Conservation (phyloP, 2,888 invertebrate species). For the Chironomus tentans region DNA sequence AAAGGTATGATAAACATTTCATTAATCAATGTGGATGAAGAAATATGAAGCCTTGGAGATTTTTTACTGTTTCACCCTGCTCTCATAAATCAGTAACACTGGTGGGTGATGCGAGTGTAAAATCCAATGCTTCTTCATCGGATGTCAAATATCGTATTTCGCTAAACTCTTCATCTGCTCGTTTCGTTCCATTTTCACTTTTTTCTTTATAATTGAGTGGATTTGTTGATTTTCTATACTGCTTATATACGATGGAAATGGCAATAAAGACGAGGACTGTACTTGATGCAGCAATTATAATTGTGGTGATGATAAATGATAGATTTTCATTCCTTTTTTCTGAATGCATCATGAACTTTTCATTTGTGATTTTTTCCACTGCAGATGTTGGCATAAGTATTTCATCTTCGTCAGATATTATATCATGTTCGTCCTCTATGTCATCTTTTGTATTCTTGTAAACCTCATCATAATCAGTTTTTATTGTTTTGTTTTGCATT, state of each 20-base stretch:
- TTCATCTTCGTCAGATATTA: background rate
- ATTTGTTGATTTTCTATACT: slow-evolving; percentile 20
- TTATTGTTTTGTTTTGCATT: background rate
- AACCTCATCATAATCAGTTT: background rate
- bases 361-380: background rate
- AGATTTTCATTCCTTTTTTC: background rate
- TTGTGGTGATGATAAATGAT: slow-evolving; percentile 4
- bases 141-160: slow-evolving; percentile 30
- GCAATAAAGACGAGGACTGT: background rate
- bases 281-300: background rate
- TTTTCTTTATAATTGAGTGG: slow-evolving; percentile 19
- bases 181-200: background rate
- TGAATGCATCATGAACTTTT: background rate
- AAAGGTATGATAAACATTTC: slow-evolving; percentile 1
- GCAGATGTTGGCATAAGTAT: background rate
- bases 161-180: slow-evolving; percentile 28
- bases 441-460: background rate
- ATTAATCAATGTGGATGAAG: background rate
- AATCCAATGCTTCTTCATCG: slow-evolving; percentile 27
- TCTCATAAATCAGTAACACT: background rate
- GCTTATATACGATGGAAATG: background rate
- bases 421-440: slow-evolving; percentile 14
- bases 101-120: slow-evolving; percentile 9
- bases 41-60: background rate
- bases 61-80: background rate